Conservation (phyloP, 1,140 invertebrate genomes). For the Dysdera silvatica region DNA sequence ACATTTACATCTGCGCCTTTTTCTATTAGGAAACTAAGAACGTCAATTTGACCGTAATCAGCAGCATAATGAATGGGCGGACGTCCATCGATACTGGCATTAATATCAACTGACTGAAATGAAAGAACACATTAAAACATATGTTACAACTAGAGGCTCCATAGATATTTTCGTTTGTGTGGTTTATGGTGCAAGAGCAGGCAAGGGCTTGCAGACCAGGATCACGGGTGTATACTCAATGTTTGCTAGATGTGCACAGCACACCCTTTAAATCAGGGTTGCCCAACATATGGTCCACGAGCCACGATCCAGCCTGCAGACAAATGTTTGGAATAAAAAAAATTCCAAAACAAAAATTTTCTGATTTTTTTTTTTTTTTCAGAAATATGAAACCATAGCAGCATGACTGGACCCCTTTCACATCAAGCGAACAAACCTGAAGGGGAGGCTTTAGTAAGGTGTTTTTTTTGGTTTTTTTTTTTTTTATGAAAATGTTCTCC, state of each 20-base stretch:
- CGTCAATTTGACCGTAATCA: constrained; percentile 86
- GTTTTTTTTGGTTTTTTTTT: too few species aligned
- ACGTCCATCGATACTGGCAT: constrained; percentile 74
- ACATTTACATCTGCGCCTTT: constrained; percentile 90
- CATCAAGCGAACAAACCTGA: too few species aligned
- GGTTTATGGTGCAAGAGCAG: not conserved
- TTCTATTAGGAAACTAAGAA: constrained; percentile 76
- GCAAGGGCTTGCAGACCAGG: not conserved
- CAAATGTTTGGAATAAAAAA: too few species aligned
- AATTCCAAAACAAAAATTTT: too few species aligned
- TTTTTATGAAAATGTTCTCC: too few species aligned
- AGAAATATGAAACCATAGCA: too few species aligned
- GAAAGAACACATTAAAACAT: not conserved
- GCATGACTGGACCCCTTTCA: too few species aligned
- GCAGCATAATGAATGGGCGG: constrained; percentile 82
- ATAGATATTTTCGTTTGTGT: not conserved
- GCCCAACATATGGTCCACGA: not conserved
- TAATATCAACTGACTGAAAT: constrained; percentile 69
- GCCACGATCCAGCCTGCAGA: not conserved
- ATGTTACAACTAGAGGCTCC: not conserved
- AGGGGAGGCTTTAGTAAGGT: too few species aligned
- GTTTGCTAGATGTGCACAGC: not conserved
- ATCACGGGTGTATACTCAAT: not conserved
- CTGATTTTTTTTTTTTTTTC: too few species aligned
- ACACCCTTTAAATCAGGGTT: not conserved